A percentile compares a stretch with the other conserved stretches of the same genome.
phyloP scores from a whole-genome alignment of 1,140 invertebrate genomes.

The Pseudobourletiella spinata region DNA sequence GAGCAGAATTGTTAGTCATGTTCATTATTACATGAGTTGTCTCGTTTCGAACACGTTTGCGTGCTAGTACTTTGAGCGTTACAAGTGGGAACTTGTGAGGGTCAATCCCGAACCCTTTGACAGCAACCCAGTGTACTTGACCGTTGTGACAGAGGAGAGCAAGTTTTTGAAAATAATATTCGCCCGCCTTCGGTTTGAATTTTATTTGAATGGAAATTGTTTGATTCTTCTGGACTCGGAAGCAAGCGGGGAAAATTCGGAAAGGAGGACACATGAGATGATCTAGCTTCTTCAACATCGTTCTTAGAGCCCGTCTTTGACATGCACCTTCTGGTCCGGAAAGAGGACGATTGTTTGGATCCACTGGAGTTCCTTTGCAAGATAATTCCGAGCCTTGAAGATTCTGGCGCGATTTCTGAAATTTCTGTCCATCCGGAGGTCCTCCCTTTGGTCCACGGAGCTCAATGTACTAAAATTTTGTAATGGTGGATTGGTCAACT shows the following conservation, averaged over 20 bases:
- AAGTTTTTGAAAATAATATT: constrained; percentile 22
- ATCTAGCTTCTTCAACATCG: neutral
- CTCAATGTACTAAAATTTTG: too few species aligned
- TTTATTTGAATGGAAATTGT: constrained; percentile 16
- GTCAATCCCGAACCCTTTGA: constrained; percentile 23
- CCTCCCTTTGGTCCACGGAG: neutral
- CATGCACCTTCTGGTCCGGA: neutral
- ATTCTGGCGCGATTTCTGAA: neutral
- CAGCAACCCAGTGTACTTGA: constrained; percentile 28
- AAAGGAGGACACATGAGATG: constrained; percentile 6
- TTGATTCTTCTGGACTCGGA: constrained; percentile 19
- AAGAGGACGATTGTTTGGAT: neutral
- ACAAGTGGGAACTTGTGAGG: neutral
- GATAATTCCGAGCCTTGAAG: neutral
- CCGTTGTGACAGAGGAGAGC: constrained; percentile 31
- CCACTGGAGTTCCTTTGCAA: neutral
- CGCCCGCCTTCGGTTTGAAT: constrained; percentile 10
- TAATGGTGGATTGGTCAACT: too few species aligned
- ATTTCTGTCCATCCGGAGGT: neutral
- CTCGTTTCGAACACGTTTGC: too few species aligned
- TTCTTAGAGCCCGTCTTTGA: neutral
- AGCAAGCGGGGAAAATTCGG: constrained; percentile 15
- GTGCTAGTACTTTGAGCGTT: too few species aligned
- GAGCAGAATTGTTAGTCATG: too few species aligned
- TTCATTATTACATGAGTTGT: neutral